Base-by-base conservation (phyloP, 1,140 invertebrate genomes). In the Dendroctonus ponderosae region DNA sequence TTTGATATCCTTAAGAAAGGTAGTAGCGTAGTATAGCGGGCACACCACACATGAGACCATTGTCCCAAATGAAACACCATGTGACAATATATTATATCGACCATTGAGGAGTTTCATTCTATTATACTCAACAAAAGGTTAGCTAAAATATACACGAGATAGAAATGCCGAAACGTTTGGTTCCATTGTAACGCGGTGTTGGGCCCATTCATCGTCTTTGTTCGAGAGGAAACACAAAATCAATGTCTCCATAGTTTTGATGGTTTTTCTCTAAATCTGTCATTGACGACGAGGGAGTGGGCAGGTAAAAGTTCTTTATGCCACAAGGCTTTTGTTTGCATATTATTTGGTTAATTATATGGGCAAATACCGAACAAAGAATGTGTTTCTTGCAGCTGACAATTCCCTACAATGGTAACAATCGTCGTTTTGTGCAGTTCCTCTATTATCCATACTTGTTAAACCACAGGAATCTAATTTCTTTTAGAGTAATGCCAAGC, bases 101-200 rank as follows among this genome's bases (percentile, higher is more conserved):
- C 74, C 69, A 77, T 77, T 76, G 70, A 75, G 50, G 71, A 70
- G 74, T 77, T 77, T 77, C 74, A 77, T 76, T 75, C 76, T 75
- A 76, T 77, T 77, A 77, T 64, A 66, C 61, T 67, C 58, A 69
- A 76, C 75, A 76, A 77, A 72, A 70, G 73, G 70, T 48, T 72
- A 57, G 72, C 74, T 76, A 76, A 78, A 77, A 76, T 78, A 78
- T 75, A 78, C 75, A 77, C 76, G 75, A 75, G 76, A 77, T 77
- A 69, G 73, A 69, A 76, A 78, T 75, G 72, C 76, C 76, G 74
- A 76, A 77, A 76, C 69, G 72, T 75, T 75, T 76, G 75, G 73
- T 75, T 56, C 72, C 70, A 71, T 75, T 76, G 74, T 76, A 38
- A 51, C 54, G 67, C 69, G 72, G 75, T 75, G 75, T 74, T 71